phyloP scores from a whole-genome alignment of 2,888 invertebrate genomes.

The Drosophila meridionalis region DNA sequence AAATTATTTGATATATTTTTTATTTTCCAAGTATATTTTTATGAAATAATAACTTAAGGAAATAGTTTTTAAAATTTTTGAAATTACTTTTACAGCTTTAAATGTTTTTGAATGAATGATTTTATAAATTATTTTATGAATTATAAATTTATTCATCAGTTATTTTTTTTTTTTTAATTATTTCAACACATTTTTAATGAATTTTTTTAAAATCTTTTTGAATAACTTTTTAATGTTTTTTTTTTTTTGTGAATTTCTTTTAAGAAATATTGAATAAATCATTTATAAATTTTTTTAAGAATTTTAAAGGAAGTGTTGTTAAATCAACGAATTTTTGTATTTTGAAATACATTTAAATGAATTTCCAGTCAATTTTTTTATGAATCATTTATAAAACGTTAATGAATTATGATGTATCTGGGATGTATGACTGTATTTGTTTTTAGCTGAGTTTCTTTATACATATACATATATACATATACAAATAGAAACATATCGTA shows the following conservation, averaged over 20 bases:
- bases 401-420: neutral
- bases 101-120: neutral
- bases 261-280: no score
- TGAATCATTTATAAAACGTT: neutral
- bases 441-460: conserved; percentile 30
- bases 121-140: neutral
- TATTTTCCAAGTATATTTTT: no score
- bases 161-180: neutral
- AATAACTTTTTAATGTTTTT: no score
- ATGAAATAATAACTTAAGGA: no score
- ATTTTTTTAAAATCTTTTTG: no score
- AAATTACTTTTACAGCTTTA: neutral
- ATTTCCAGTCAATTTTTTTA: neutral
- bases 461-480: conserved; percentile 24
- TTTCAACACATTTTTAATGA: neutral
- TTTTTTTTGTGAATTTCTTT: no score
- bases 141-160: neutral
- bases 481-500: conserved; percentile 16
- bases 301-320: no score
- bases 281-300: no score
- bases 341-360: neutral
- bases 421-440: conserved; percentile 33
- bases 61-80: neutral
- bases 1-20: no score
- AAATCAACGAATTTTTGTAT: neutral